Percentiles rank a stretch among this genome's conserved stretches.
Conservation (phyloP, 2,797 vertebrate species). For the Phataginus tetradactyla region DNA sequence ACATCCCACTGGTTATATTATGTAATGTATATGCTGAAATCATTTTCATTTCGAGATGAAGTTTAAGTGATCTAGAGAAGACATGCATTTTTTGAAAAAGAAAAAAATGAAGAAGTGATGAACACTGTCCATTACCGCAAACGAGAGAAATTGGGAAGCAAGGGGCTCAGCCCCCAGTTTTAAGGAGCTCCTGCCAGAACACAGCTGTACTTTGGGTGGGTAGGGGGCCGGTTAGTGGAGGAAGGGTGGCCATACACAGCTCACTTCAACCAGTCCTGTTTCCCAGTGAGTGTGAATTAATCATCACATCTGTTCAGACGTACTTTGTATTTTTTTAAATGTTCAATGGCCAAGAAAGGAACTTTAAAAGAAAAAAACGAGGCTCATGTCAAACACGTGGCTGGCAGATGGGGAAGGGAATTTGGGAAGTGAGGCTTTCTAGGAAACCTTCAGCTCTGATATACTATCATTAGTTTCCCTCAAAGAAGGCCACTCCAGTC, state of each 20-base stretch:
- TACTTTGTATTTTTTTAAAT: neutral
- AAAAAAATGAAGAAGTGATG: neutral
- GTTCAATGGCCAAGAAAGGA: neutral
- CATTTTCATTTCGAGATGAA: neutral
- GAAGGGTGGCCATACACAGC: neutral
- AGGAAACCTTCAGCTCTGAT: neutral
- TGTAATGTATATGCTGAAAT: neutral
- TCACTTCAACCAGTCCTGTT: neutral
- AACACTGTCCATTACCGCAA: neutral
- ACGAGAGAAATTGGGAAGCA: neutral
- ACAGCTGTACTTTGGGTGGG: neutral
- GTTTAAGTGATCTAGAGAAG: neutral
- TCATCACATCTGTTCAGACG: neutral
- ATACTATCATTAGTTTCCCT: neutral
- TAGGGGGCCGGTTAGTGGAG: neutral
- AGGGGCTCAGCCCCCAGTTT: neutral
- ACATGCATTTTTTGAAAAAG: neutral
- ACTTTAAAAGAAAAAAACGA: neutral
- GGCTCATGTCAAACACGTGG: neutral
- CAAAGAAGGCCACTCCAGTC: neutral
- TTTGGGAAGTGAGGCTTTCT: neutral
- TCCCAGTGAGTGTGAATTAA: neutral
- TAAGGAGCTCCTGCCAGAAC: neutral
- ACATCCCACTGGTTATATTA: neutral
- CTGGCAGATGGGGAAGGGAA: neutral